A percentile compares a stretch with the other conserved stretches of the same genome.
Evolutionary conservation across 2,113 vertebrate species (phyloP).

Genomic region (Vulpes ferrilata): DNA sequence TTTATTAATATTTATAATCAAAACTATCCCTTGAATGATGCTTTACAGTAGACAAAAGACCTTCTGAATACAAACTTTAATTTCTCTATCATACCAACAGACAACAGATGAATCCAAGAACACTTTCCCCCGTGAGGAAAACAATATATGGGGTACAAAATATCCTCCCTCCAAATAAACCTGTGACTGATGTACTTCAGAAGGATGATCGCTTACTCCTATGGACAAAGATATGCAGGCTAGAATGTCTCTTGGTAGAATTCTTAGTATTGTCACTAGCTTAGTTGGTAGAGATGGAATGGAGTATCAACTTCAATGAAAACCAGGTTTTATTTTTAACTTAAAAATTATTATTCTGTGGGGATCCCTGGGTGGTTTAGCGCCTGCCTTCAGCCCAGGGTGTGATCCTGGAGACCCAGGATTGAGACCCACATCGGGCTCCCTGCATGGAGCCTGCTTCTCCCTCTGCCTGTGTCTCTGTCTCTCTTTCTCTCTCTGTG

Average conservation of each 20-base stretch:
- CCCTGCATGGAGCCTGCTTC: no score
- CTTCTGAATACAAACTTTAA: slow-evolving; percentile 46
- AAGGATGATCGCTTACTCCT: background rate
- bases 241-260: background rate
- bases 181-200: background rate
- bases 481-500: no score
- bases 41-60: background rate
- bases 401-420: no score
- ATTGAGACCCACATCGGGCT: no score
- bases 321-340: slow-evolving; percentile 40
- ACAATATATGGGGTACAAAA: slow-evolving; percentile 25
- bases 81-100: slow-evolving; percentile 18
- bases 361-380: no score
- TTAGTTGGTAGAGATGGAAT: background rate
- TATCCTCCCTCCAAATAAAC: slow-evolving; percentile 6
- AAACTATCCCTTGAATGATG: slow-evolving; percentile 9
- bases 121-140: background rate
- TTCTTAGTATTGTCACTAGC: background rate
- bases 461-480: no score
- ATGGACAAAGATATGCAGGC: slow-evolving; percentile 21
- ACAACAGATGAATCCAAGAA: slow-evolving; percentile 33
- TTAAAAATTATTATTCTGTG: background rate
- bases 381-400: no score
- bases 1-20: slow-evolving; percentile 50
- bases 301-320: background rate